These are phyloP conservation scores for Melanostoma mellinum DNA, from an alignment of 2,888 invertebrate genomes.

Conservation along the genomic window DNA sequence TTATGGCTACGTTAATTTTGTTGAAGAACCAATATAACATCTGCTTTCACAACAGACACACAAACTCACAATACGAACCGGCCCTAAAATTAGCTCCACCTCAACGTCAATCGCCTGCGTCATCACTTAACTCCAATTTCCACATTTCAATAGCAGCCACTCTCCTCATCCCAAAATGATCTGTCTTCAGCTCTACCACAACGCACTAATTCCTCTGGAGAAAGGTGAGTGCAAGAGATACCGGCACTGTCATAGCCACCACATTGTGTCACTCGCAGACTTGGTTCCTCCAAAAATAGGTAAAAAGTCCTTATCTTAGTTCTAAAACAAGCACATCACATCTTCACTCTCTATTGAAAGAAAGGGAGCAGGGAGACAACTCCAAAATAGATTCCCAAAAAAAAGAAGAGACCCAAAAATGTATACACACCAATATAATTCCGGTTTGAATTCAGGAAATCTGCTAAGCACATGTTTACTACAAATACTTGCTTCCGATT, in stretches of 20 bases:
- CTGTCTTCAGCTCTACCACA: slow-evolving; percentile 12
- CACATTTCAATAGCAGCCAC: slow-evolving; percentile 31
- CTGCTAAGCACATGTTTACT: slow-evolving; percentile 71
- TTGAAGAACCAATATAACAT: slow-evolving; percentile 43
- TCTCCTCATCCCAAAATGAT: slow-evolving; percentile 28
- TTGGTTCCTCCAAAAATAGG: slow-evolving; percentile 46
- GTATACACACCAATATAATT: slow-evolving; percentile 43
- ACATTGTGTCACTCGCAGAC: slow-evolving; percentile 50
- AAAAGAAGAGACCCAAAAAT: slow-evolving; percentile 4
- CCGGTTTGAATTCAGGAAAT: slow-evolving; percentile 66
- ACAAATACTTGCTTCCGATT: slow-evolving; percentile 64
- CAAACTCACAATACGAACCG: slow-evolving; percentile 25
- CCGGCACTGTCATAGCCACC: slow-evolving; percentile 4
- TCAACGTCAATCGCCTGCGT: slow-evolving; percentile 64
- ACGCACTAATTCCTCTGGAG: slow-evolving; percentile 9
- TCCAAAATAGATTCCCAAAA: slow-evolving; percentile 40
- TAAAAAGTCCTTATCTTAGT: slow-evolving; percentile 26
- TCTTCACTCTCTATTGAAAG: slow-evolving; percentile 39
- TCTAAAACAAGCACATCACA: slow-evolving; percentile 56
- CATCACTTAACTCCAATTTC: slow-evolving; percentile 66
- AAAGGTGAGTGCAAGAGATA: slow-evolving; percentile 48
- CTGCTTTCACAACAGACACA: slow-evolving; percentile 16
- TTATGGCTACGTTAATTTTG: slow-evolving; percentile 23
- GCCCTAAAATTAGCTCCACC: slow-evolving; percentile 63
- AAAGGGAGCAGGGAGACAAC: slow-evolving; percentile 10